These are phyloP conservation scores for Argya squamiceps DNA, from an alignment of 2,797 vertebrate species.

Conservation along the genomic window DNA sequence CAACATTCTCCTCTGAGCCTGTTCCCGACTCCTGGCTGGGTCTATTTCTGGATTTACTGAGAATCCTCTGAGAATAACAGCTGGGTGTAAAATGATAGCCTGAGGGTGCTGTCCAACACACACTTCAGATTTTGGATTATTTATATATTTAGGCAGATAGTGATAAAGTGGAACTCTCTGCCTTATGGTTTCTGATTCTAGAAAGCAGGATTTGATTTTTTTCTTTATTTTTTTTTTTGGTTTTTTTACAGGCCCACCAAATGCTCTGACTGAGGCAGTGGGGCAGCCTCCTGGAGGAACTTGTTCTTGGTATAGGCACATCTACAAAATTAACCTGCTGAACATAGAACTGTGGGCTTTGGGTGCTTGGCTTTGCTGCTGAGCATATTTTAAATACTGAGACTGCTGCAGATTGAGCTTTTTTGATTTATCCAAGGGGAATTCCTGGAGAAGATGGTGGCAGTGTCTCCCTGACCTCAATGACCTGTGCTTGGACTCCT, in stretches of 20 bases:
- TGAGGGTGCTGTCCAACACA: conserved; percentile 61
- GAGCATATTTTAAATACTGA: background rate
- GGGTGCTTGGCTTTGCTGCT: background rate
- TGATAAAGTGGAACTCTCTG: background rate
- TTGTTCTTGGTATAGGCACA: background rate
- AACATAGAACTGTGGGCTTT: background rate
- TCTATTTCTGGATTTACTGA: conserved; percentile 69
- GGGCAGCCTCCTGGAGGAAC: background rate
- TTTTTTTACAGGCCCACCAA: background rate
- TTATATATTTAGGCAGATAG: conserved; percentile 62
- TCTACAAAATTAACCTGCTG: background rate
- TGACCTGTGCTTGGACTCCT: background rate
- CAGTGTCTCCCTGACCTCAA: background rate
- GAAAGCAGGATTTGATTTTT: background rate
- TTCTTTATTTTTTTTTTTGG: accelerated
- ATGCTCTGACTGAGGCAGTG: background rate
- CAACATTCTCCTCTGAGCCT: conserved; percentile 59
- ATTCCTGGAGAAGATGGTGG: background rate
- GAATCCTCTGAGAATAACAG: conserved; percentile 71
- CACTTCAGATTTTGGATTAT: conserved; percentile 61
- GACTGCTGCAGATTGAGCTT: background rate
- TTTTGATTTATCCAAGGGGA: background rate
- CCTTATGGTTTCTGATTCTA: background rate
- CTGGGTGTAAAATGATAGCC: conserved; percentile 73
- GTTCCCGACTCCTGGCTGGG: conserved; percentile 35